These are phyloP conservation scores for Microctonus brassicae DNA, from an alignment of 2,888 invertebrate genomes.

Conservation along the genomic window DNA sequence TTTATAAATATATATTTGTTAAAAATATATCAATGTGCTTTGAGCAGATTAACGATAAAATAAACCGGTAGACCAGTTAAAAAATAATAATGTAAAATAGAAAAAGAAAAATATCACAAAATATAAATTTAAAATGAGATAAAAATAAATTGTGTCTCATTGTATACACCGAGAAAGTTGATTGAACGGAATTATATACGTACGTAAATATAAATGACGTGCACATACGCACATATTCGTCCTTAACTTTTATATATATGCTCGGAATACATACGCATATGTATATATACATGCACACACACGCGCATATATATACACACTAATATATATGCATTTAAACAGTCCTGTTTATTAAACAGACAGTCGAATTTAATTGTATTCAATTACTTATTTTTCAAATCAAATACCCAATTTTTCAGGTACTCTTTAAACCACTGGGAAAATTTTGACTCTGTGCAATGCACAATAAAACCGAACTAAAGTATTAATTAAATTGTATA, in stretches of 20 bases:
- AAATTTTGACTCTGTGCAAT: neutral
- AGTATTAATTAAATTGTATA: neutral
- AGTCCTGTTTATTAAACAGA: constrained; percentile 10
- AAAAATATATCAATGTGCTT: too few species aligned
- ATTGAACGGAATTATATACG: constrained; percentile 52
- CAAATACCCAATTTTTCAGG: constrained; percentile 10
- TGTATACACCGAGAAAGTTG: neutral
- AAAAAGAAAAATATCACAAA: neutral
- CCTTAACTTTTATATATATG: constrained; percentile 33
- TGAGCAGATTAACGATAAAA: neutral
- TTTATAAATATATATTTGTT: neutral
- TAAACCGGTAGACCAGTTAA: neutral
- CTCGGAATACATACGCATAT: constrained; percentile 37
- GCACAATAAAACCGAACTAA: neutral
- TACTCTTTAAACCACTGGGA: neutral
- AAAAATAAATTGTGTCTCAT: neutral
- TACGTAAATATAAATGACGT: constrained; percentile 45
- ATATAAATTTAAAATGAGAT: constrained; percentile 3
- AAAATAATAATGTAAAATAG: neutral
- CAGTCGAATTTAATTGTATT: neutral
- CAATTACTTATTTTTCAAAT: constrained; percentile 12
- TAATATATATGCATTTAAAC: constrained; percentile 34
- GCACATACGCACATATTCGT: constrained; percentile 43
- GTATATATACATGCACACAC: constrained; percentile 46
- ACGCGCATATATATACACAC: constrained; percentile 26